These are phyloP conservation scores for Hippoglossus hippoglossus DNA, from an alignment of 2,797 vertebrate species.

Conservation along the genomic window DNA sequence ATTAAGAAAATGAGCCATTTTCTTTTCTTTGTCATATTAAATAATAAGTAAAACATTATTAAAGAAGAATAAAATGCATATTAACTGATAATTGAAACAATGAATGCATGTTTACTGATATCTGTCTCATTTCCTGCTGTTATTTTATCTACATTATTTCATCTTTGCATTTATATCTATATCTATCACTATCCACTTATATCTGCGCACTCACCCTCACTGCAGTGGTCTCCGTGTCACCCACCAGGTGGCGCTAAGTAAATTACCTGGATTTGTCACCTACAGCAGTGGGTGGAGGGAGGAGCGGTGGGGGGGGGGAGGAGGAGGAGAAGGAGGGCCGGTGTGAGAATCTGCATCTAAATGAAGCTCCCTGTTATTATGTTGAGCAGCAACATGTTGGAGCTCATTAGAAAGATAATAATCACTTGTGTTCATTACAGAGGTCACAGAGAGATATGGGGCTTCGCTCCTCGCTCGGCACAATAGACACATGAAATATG, in stretches of 20 bases:
- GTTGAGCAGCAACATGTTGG: constrained; percentile 77
- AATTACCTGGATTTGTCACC: constrained; percentile 62
- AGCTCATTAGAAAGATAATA: constrained; percentile 80
- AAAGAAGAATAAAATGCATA: too few relatives aligned
- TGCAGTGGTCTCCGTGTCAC: constrained; percentile 15
- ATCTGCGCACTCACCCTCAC: too few relatives aligned
- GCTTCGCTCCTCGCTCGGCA: too few relatives aligned
- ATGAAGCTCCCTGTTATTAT: constrained; percentile 73
- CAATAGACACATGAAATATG: constrained; percentile 44
- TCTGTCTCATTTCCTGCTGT: too few relatives aligned
- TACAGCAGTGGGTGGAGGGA: constrained; percentile 33
- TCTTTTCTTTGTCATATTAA: too few relatives aligned
- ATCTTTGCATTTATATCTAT: too few relatives aligned
- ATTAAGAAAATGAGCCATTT: too few relatives aligned
- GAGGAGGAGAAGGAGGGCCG: constrained; percentile 17
- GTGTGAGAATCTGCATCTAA: constrained; percentile 71
- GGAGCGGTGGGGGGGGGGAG: constrained; percentile 16
- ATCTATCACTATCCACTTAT: too few relatives aligned
- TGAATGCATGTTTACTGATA: too few relatives aligned
- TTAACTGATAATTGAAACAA: too few relatives aligned
- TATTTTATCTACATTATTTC: too few relatives aligned
- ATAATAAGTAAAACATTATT: too few relatives aligned
- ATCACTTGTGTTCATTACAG: constrained; percentile 72
- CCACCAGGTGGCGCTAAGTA: constrained; percentile 80
- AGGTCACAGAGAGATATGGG: constrained; percentile 33